Evolutionary conservation across 2,113 vertebrate species (phyloP), one percentile per base, ranked within the genome.

Genomic region (Alligator mississippiensis): DNA sequence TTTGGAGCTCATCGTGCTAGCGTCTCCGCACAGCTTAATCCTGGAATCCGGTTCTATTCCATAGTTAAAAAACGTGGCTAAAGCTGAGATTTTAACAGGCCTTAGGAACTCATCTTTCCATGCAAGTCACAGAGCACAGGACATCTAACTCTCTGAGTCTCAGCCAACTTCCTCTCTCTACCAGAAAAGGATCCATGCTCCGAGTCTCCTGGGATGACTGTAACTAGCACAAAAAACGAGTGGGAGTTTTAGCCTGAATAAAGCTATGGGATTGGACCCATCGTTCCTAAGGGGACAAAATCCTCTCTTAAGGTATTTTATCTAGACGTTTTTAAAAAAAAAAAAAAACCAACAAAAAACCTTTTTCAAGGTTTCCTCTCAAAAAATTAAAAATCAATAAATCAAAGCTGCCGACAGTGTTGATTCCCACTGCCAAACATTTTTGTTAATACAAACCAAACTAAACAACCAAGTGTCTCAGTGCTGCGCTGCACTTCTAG

Each of bases 371-470:
- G 47, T 47, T 47, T 47, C 47, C 47, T 47, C 47, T 47, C 6
- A 8, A 47, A 47, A 47, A 47, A 9, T 47, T 47, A 9, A 47
- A 47, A 47, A 47, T 47, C 47, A 9, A 9, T 47, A 47, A 55
- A 19, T 15, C 18, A 47, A 47, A 47, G 34, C 38, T 76, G 77
- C 77, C 61, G 54, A 81, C 62, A 94, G 88, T 79, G 28, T 55
- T 81, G 76, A 30, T 77, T 91, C 80, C 66, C 92, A 88, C 82
- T 94, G 96, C 94, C 94, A 94, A 95, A 89, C 81, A 90, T 88
- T 97, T 96, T 96, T 93, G 94, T 96, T 81, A 92, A 96, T 90
- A 97, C 25, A 78, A 95, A 96, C 93, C 86, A 95, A 95, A 72
- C 60, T 60, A 96, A 94, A 90, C 55, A 94, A 91, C 57, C 89